Percentiles rank a stretch among this genome's conserved stretches.
Evolutionary conservation across 2,113 vertebrate genomes (phyloP).

Genomic region (Tamias sibiricus): DNA sequence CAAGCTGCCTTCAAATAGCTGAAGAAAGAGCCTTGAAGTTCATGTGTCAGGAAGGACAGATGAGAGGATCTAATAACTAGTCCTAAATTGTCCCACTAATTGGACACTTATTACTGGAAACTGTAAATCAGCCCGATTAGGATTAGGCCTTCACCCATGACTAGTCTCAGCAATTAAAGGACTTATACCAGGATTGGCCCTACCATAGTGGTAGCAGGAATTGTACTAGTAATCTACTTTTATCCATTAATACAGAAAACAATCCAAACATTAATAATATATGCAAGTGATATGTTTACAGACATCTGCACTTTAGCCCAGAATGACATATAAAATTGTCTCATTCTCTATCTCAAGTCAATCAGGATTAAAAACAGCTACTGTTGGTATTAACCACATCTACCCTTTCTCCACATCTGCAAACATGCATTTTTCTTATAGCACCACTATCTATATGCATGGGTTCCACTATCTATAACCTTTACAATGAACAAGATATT

Average conservation of each 20-base stretch:
- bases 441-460: not conserved
- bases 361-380: not conserved
- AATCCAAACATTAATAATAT: not conserved
- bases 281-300: not conserved
- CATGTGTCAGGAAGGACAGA: not conserved
- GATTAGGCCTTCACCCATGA: not conserved
- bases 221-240: not conserved
- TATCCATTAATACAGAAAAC: not conserved
- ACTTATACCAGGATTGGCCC: not conserved
- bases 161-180: not conserved
- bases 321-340: not conserved
- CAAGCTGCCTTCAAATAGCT: not conserved
- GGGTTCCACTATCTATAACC: not conserved
- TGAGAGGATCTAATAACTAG: no score
- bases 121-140: not conserved
- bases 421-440: not conserved
- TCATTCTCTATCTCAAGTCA: not conserved
- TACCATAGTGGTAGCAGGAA: no score
- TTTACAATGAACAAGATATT: constrained; percentile 1
- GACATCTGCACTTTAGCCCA: rapidly evolving
- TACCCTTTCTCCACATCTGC: not conserved
- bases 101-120: not conserved
- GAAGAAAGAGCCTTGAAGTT: not conserved
- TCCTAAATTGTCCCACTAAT: no score
- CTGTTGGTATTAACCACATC: not conserved